These are phyloP conservation scores for Sphaerodactylus townsendi DNA, from an alignment of 2,113 vertebrate species.

Conservation along the genomic window DNA sequence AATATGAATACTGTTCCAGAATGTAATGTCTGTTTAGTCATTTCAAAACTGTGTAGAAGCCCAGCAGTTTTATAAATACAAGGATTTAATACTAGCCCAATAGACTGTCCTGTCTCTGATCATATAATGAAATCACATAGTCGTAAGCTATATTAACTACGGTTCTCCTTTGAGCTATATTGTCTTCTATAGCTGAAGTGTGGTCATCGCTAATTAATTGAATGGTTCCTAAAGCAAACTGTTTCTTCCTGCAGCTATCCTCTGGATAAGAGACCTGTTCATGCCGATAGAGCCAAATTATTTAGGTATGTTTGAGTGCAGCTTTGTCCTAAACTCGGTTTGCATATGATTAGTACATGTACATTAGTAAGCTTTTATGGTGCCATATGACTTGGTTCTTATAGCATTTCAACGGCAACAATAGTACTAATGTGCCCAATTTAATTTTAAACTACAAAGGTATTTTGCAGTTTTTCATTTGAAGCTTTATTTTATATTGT, in stretches of 20 bases:
- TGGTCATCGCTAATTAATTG: not conserved
- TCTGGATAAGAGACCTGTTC: slow-evolving; percentile 90
- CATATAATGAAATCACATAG: not conserved
- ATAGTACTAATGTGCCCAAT: not conserved
- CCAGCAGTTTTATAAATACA: not conserved
- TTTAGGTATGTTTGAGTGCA: slow-evolving; percentile 81
- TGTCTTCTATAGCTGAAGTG: not conserved
- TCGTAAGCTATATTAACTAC: not conserved
- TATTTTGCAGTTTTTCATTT: not conserved
- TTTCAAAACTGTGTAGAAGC: not conserved
- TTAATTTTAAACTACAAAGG: not conserved
- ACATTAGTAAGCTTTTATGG: not conserved
- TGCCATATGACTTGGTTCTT: no score
- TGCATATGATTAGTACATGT: not conserved
- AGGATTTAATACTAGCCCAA: not conserved
- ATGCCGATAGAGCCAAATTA: slow-evolving; percentile 85
- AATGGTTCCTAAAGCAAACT: slow-evolving; percentile 26
- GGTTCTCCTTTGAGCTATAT: not conserved
- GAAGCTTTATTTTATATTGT: not conserved
- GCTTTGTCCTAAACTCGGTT: not conserved
- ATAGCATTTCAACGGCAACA: not conserved
- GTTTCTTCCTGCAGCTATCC: slow-evolving; percentile 84
- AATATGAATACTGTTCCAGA: not conserved
- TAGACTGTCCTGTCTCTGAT: not conserved
- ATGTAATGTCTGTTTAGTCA: not conserved